Evolutionary conservation across 2,888 invertebrate species (phyloP).

Genomic region (Drosophila anceps): DNA sequence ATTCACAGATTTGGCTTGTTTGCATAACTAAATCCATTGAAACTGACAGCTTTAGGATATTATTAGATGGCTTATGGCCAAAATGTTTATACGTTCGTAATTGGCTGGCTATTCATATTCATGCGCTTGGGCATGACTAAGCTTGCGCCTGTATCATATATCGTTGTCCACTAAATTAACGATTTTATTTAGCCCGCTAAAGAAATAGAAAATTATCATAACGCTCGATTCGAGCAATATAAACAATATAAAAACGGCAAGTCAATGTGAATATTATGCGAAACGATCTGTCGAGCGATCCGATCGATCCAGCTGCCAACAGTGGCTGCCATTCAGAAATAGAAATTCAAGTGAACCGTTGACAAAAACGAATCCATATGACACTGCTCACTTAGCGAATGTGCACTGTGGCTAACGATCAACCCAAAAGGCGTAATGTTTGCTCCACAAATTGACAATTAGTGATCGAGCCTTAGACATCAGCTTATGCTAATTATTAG

Average conservation of each 20-base stretch:
- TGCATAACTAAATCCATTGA: conserved; percentile 30
- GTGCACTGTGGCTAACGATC: not conserved
- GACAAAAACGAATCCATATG: conserved; percentile 21
- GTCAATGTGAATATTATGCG: conserved; percentile 66
- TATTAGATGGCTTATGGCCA: conserved; percentile 9
- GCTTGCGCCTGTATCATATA: conserved; percentile 28
- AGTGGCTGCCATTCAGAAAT: conserved; percentile 59
- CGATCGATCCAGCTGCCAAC: conserved; percentile 39
- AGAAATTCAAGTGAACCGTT: conserved; percentile 35
- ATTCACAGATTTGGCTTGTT: conserved; percentile 20
- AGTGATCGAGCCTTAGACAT: conserved; percentile 25
- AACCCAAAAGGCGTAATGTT: not conserved
- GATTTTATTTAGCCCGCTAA: conserved; percentile 35
- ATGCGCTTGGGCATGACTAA: conserved; percentile 50
- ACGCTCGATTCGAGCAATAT: conserved; percentile 60
- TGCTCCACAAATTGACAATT: conserved; percentile 57
- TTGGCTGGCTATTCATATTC: conserved; percentile 44
- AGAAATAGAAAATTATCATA: conserved; percentile 46
- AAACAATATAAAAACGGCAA: conserved; percentile 63
- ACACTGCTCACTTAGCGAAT: conserved; percentile 12
- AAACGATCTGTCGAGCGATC: conserved; percentile 38
- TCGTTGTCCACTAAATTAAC: conserved; percentile 53
- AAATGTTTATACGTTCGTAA: conserved; percentile 28
- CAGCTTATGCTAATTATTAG: conserved; percentile 57
- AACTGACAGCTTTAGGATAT: conserved; percentile 34